Evolutionary conservation across 2,113 vertebrate genomes (phyloP).

Genomic region (Oncorhynchus mykiss): DNA sequence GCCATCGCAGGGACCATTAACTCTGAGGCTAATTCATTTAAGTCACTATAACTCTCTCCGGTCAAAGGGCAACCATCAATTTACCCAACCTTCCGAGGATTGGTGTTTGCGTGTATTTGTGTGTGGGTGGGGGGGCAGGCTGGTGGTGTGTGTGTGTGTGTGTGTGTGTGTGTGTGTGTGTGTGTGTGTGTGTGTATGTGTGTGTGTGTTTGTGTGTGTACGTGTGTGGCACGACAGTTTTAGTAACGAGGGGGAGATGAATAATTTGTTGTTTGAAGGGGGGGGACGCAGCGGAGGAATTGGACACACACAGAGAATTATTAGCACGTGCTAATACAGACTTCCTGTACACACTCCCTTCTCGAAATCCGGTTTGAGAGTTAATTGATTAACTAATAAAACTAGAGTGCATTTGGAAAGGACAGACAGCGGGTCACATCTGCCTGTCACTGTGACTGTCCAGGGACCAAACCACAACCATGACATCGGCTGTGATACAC

Average conservation of each 20-base stretch:
- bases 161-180: not conserved
- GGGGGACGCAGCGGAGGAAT: no score
- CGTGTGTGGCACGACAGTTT: not conserved
- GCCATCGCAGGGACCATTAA: not conserved
- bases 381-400: not conserved
- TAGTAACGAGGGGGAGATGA: not conserved
- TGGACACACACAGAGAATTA: not conserved
- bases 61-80: slow-evolving; percentile 1
- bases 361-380: not conserved
- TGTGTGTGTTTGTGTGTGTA: not conserved
- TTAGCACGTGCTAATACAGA: no score
- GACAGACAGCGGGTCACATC: not conserved
- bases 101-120: not conserved
- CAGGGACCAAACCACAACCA: not conserved
- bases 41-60: not conserved
- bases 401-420: not conserved
- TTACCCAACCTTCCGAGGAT: not conserved
- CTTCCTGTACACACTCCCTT: not conserved
- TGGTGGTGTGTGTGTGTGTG: no score
- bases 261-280: slow-evolving; percentile 14
- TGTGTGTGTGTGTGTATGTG: not conserved
- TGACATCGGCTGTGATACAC: not conserved
- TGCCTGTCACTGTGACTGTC: not conserved
- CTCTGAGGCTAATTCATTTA: slow-evolving; percentile 1
- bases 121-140: not conserved